Conservation (phyloP, 1,140 invertebrate species). For the Drosophila sturtevanti region DNA sequence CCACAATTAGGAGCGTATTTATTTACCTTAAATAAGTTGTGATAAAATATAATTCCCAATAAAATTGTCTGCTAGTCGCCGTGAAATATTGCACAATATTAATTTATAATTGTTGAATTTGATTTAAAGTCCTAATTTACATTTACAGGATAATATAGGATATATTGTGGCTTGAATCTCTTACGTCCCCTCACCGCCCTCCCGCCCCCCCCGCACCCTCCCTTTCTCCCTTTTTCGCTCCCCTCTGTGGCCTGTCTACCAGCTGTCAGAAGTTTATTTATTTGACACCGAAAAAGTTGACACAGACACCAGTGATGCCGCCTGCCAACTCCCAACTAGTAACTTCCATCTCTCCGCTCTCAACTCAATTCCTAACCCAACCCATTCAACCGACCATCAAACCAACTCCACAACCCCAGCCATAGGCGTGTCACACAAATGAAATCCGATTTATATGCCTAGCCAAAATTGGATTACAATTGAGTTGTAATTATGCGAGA, state of each 20-base stretch:
- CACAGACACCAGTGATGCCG: slow-evolving; percentile 62
- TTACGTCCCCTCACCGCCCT: neutral
- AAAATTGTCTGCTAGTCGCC: no score
- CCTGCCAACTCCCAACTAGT: neutral
- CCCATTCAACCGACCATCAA: neutral
- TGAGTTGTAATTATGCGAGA: slow-evolving; percentile 81
- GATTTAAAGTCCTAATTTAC: slow-evolving; percentile 37
- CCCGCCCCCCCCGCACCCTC: neutral
- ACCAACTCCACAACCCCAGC: neutral
- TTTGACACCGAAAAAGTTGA: slow-evolving; percentile 77
- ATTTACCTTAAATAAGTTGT: no score
- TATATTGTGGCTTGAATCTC: neutral
- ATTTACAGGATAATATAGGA: slow-evolving; percentile 44
- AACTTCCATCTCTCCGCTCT: neutral
- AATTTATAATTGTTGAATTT: slow-evolving; percentile 1
- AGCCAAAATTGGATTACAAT: slow-evolving; percentile 78
- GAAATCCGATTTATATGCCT: slow-evolving; percentile 75
- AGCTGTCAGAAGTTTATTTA: slow-evolving; percentile 79
- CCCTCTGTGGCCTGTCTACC: slow-evolving; percentile 59
- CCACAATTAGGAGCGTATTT: no score
- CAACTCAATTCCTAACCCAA: neutral
- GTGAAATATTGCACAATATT: no score
- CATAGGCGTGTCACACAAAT: slow-evolving; percentile 48
- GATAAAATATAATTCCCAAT: no score
- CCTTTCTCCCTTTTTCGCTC: neutral